phyloP scores from a whole-genome alignment of 2,113 vertebrate genomes.

The Dolichotis patagonum region DNA sequence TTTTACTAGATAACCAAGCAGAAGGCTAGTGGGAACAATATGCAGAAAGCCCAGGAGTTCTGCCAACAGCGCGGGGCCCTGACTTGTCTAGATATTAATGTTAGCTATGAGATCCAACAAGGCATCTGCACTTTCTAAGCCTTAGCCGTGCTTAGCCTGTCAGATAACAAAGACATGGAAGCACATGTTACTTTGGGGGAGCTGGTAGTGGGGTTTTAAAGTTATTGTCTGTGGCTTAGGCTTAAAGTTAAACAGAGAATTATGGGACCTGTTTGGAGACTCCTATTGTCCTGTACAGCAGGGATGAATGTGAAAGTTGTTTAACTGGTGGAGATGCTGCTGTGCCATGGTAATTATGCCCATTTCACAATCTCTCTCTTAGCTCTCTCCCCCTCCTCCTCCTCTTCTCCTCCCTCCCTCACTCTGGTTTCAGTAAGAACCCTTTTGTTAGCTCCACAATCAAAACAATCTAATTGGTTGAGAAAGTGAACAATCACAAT shows the following conservation, averaged over 20 bases:
- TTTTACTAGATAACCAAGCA: not conserved
- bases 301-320: not conserved
- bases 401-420: not conserved
- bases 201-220: not conserved
- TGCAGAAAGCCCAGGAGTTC: not conserved
- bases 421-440: conserved; percentile 39
- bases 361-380: not conserved
- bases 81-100: not conserved
- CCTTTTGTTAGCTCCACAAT: conserved; percentile 21
- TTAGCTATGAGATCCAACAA: not conserved
- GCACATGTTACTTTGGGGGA: not conserved
- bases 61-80: too few relatives aligned
- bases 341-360: not conserved
- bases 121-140: not conserved
- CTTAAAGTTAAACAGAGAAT: not conserved
- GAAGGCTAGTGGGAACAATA: rapidly evolving
- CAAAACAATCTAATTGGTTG: conserved; percentile 40
- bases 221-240: not conserved
- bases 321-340: not conserved
- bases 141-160: not conserved
- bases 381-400: not conserved
- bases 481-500: not conserved
- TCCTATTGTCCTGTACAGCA: not conserved
- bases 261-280: not conserved
- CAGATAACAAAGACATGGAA: not conserved